Evolutionary conservation across 2,113 vertebrate genomes (phyloP), one percentile per base, ranked within the genome.

Genomic region (Phrynocephalus versicolor): DNA sequence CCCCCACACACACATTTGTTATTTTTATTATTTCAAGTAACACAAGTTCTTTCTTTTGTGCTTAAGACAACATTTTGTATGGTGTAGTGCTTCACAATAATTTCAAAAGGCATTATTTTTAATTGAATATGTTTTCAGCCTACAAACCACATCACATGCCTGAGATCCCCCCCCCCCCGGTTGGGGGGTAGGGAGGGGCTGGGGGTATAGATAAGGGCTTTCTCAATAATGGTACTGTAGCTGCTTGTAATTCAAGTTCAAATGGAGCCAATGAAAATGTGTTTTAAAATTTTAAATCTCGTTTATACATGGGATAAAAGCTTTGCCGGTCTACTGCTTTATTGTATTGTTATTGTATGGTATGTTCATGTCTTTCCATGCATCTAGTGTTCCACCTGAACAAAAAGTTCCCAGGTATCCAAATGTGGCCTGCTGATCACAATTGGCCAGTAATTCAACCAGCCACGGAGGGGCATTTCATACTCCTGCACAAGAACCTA

Each of bases 101-200:
- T 27, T 81, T n/a, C 1, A 0, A 30, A 51, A 55, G 35, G 2
- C 5, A 71, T 51, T 39, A 8, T 33, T 33, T 84, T 57, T 65
- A 84, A 45, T 30, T 39, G 51, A 55, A 12, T 85, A 69, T 33
- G 88, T 90, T 90, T 93, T 79, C 82, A 87, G 3, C 60, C 86
- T 80, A 73, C 92, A 95, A 93, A 69, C 41, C 82, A 88, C 60
- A 51, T 78, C 18, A 27, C 51, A n/a, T 58, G 1, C 23, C 1
- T 81, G 81, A 6, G 18, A 6, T 23, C n/a, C n/a, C n/a, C n/a
- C n/a, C n/a, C n/a, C n/a, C n/a, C n/a, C n/a, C n/a, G n/a, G n/a
- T n/a, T n/a, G n/a, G n/a, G n/a, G n/a, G n/a, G n/a, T n/a, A n/a
- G 5, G 33, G n/a, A 6, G 35, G 35, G 5, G 6, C n/a, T 37